Evolutionary conservation across 2,888 invertebrate species (phyloP), one percentile per base, ranked within the genome.

Genomic region (Sinodicranocentrus sp.): DNA sequence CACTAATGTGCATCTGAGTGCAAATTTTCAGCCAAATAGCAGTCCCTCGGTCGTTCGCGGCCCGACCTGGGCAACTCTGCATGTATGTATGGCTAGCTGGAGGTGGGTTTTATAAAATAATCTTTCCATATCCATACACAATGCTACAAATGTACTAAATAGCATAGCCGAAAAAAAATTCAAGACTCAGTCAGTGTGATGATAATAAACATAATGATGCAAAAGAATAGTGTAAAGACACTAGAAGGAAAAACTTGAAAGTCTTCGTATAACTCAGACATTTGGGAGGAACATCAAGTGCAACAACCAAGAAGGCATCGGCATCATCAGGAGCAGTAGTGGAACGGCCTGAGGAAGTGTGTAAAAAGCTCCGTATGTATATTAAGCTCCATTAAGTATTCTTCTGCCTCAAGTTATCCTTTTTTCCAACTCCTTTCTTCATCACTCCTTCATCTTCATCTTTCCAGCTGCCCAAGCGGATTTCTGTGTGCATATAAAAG

Each of bases 341-440:
- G n/a, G 63, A 73, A 26, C 44, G 73, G 61, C 61, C 61, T 26
- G 61, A 63, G 73, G 73, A 73, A 73, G 73, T 73, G 61, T 73
- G 73, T 73, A 73, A 73, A 26, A 61, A 73, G 61, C 72, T 61
- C 44, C 43, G 44, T 19, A 44, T 73, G 48, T 61, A 48, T 65
- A 73, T 73, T 59, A 72, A 44, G 59, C 59, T 72, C 61, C 73
- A 63, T 61, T 28, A 63, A 73, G 26, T 63, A 73, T 73, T 63
- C 73, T 28, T 26, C 61, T 43, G 43, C 72, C 72, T 43, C 72
- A 72, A 72, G 59, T 59, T 43, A 72, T 59, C 25, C 72, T 44
- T 21, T 54, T 70, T 70, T 54, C 25, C n/a, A 28, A 19, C 48
- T 52, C 19, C 26, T 70, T 54, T 54, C 54, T 52, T 70, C 54